These are phyloP conservation scores for Amiota minor DNA, from an alignment of 2,888 invertebrate species.

Conservation along the genomic window DNA sequence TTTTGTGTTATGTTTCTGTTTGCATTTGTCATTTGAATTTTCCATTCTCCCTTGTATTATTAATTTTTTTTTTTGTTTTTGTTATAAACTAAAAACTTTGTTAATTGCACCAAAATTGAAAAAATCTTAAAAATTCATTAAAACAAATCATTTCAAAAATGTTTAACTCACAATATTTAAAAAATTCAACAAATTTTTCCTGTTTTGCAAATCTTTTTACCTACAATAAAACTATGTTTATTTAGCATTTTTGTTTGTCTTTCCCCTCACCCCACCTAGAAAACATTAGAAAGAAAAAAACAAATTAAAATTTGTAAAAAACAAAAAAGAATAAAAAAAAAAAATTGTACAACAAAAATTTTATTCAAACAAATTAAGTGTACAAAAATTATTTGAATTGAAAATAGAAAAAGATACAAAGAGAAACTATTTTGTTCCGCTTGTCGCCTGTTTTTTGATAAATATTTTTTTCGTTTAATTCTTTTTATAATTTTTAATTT, in stretches of 20 bases:
- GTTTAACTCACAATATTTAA: constrained; percentile 23
- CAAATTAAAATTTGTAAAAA: background rate
- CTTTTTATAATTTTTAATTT: constrained; percentile 29
- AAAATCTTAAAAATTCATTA: constrained; percentile 16
- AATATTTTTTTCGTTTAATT: constrained; percentile 41
- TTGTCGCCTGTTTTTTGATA: constrained; percentile 72
- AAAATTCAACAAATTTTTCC: constrained; percentile 9
- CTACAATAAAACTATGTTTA: background rate
- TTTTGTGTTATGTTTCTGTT: background rate
- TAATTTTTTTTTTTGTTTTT: background rate
- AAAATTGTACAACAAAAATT: background rate
- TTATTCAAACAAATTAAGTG: constrained; percentile 9
- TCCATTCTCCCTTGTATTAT: background rate
- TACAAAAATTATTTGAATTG: constrained; percentile 33
- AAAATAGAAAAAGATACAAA: constrained; percentile 39
- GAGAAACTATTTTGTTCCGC: constrained; percentile 73
- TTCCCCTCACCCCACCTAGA: background rate
- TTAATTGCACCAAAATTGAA: constrained; percentile 16
- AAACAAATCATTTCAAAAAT: constrained; percentile 17
- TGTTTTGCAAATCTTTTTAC: constrained; percentile 13
- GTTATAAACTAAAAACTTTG: constrained; percentile 8
- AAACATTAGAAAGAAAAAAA: background rate
- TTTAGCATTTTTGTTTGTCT: constrained; percentile 31
- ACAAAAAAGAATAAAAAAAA: constrained; percentile 2
- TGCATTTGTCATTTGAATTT: constrained; percentile 25